Percentiles rank a stretch among this genome's conserved stretches.
These are phyloP conservation scores for Sebastes nivosus DNA, from an alignment of 2,797 vertebrate species.

Conservation along the genomic window DNA sequence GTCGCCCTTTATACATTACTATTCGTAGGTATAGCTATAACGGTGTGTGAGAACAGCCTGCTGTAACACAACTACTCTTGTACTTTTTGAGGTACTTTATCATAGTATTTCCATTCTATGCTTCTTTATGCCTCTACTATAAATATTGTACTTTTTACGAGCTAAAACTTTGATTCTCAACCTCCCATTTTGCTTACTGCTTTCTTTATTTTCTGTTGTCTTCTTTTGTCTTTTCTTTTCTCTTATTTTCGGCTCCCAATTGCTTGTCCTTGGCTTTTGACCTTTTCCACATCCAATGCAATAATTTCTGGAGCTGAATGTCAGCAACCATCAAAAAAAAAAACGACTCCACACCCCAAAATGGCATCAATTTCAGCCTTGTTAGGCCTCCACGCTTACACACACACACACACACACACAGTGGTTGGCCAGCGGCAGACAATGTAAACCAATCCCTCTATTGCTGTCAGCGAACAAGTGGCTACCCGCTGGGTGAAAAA, in stretches of 20 bases:
- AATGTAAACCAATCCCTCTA: conserved; percentile 83
- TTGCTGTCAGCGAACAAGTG: conserved; percentile 84
- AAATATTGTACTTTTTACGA: neutral
- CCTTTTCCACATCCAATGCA: conserved; percentile 62
- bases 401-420: conserved; percentile 25
- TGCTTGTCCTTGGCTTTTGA: conserved; percentile 49
- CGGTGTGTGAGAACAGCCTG: too few species aligned
- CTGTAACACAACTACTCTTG: neutral
- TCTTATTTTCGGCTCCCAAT: neutral
- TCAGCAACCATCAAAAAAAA: conserved; percentile 63
- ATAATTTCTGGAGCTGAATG: conserved; percentile 67
- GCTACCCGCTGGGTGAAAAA: conserved; percentile 83
- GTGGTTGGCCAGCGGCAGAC: conserved; percentile 53
- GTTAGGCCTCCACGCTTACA: conserved; percentile 53
- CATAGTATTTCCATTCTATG: neutral
- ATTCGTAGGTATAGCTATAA: rapidly evolving
- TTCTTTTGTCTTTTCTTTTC: neutral
- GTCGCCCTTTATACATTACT: too few species aligned
- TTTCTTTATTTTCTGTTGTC: neutral
- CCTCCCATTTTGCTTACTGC: neutral
- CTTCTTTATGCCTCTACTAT: too few species aligned
- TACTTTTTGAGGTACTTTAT: neutral
- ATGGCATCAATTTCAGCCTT: conserved; percentile 72
- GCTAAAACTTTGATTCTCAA: neutral
- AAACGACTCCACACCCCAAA: conserved; percentile 45